Percentiles rank a stretch among this genome's conserved stretches.
Conservation (phyloP, 2,797 vertebrate species). For the Aulostomus chinensis region DNA sequence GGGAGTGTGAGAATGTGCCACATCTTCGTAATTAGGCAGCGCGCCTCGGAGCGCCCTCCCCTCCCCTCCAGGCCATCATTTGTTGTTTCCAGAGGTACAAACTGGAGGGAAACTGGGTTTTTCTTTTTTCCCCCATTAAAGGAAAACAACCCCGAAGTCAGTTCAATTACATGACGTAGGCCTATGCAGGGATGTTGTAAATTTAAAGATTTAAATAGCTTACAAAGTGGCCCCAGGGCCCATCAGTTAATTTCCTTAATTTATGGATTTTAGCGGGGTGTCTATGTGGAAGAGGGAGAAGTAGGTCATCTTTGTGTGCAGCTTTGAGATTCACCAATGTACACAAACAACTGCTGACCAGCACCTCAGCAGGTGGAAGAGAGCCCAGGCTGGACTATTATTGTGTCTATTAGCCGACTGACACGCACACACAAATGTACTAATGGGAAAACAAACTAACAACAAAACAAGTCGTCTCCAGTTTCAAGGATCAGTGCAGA, state of each 20-base stretch:
- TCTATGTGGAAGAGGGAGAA: slow-evolving; percentile 89
- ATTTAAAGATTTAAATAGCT: slow-evolving; percentile 99
- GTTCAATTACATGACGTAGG: slow-evolving; percentile 96
- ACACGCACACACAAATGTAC: too few relatives aligned
- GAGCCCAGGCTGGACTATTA: too few relatives aligned
- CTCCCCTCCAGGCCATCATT: slow-evolving; percentile 80
- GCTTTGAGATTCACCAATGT: slow-evolving; percentile 66
- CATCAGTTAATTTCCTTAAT: slow-evolving; percentile 99
- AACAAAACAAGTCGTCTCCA: too few relatives aligned
- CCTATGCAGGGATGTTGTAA: slow-evolving; percentile 98
- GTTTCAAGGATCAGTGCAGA: too few relatives aligned
- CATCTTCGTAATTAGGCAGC: slow-evolving; percentile 59
- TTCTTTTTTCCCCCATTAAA: slow-evolving; percentile 92
- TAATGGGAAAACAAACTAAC: too few relatives aligned
- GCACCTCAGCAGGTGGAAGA: slow-evolving; percentile 39
- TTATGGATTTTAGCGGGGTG: slow-evolving; percentile 96
- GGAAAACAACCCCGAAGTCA: slow-evolving; percentile 98
- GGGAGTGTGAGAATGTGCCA: slow-evolving; percentile 39
- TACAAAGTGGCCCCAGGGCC: slow-evolving; percentile 97
- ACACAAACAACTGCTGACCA: too few relatives aligned
- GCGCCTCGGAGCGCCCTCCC: slow-evolving; percentile 56
- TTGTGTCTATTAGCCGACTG: too few relatives aligned
- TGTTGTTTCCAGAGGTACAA: slow-evolving; percentile 87
- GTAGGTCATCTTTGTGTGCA: slow-evolving; percentile 90
- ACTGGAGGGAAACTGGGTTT: slow-evolving; percentile 85